Percentiles rank a stretch among this genome's conserved stretches.
phyloP scores from a whole-genome alignment of 1,140 invertebrate species.

The Cyclargus thomasi region DNA sequence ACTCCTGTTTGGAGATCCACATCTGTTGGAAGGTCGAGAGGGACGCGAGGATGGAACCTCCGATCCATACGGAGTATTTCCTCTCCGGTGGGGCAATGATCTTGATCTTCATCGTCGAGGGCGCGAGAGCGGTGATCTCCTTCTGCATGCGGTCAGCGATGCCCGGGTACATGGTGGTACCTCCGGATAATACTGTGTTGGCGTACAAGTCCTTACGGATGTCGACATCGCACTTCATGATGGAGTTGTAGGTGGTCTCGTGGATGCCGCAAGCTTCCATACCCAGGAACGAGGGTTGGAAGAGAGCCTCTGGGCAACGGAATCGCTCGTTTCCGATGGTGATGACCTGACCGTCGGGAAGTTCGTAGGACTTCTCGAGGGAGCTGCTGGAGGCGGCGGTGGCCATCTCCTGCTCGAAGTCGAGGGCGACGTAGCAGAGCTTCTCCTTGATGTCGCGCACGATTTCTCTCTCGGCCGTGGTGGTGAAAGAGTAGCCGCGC shows the following conservation, averaged over 20 bases:
- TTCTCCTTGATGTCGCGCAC: slow-evolving; percentile 96
- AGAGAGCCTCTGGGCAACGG: slow-evolving; percentile 94
- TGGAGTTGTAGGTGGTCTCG: slow-evolving; percentile 92
- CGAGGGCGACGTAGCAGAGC: slow-evolving; percentile 92
- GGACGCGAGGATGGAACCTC: slow-evolving; percentile 91
- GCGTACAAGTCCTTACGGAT: slow-evolving; percentile 96
- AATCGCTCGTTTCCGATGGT: slow-evolving; percentile 96
- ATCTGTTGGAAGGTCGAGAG: slow-evolving; percentile 94
- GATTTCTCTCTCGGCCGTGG: slow-evolving; percentile 91
- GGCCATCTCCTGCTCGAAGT: slow-evolving; percentile 97
- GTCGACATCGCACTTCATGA: slow-evolving; percentile 95
- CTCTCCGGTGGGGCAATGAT: slow-evolving; percentile 92
- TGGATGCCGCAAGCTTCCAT: slow-evolving; percentile 90
- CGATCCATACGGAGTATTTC: slow-evolving; percentile 91
- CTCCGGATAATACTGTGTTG: slow-evolving; percentile 93
- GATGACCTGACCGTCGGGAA: slow-evolving; percentile 93
- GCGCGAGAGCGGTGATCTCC: slow-evolving; percentile 91
- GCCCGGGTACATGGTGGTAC: slow-evolving; percentile 95
- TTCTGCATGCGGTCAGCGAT: slow-evolving; percentile 90
- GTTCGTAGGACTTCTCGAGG: slow-evolving; percentile 90
- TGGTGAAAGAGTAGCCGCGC: slow-evolving; percentile 88
- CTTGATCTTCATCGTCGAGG: slow-evolving; percentile 94
- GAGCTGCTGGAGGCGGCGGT: slow-evolving; percentile 91
- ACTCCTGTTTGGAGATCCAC: slow-evolving; percentile 94
- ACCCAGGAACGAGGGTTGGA: slow-evolving; percentile 92